Evolutionary conservation across 2,113 vertebrate genomes (phyloP), one percentile per base, ranked within the genome.

Genomic region (Electrona antarctica): DNA sequence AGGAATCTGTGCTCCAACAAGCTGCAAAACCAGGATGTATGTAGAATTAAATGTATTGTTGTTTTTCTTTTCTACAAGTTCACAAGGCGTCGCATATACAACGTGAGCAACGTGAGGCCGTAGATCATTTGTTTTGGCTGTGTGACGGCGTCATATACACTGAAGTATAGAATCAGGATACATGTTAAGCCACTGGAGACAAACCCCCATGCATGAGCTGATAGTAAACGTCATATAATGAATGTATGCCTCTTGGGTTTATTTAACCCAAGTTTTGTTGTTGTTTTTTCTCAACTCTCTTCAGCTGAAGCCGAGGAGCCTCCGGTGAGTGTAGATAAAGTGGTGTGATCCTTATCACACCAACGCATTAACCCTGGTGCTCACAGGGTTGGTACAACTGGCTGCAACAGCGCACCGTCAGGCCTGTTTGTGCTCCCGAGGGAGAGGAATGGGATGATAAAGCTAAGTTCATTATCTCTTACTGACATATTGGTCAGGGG

Each of bases 381-480:
- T n/a, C 14, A 14, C 33, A 41, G 33, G 33, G 33, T 41, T 41
- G 3, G 33, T 41, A 41, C 33, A 41, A 41, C 33, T 4, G 33
- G 33, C 33, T 41, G 33, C 33, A 41, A 41, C 33, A 41, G 33
- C 33, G 49, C 64, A 9, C 51, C 62, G 69, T 3, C 47, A 69
- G 56, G 48, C 56, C 50, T 66, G 64, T 1, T 51, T 0, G 67
- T 9, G 63, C 29, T 64, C 61, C 84, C 72, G 21, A 0, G 71
- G 77, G 81, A 79, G 66, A 82, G 77, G 67, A 72, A 84, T 60
- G 51, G 57, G 69, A 72, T 60, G 87, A 87, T 82, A 83, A 83
- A 87, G 73, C 72, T 80, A 84, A 88, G 81, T 87, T 91, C 76
- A 89, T 89, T 90, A 86, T 86, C 80, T 71, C 73, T 65, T 72